phyloP scores from a whole-genome alignment of 2,797 vertebrate species.

The Cyprinella venusta region DNA sequence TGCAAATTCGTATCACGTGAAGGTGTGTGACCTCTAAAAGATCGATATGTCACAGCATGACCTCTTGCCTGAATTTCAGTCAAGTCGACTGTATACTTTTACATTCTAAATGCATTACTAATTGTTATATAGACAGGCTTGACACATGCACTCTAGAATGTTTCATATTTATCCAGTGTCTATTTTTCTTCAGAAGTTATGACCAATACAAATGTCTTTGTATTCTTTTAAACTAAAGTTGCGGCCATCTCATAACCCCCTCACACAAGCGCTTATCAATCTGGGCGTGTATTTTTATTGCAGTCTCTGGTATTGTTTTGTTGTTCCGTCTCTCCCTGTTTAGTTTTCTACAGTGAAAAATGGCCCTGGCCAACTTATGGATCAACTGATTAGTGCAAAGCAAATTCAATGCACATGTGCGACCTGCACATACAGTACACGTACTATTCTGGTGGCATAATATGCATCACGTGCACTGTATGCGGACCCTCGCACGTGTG shows the following conservation, averaged over 20 bases:
- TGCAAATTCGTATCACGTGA: not conserved
- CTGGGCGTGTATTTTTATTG: not conserved
- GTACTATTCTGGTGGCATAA: not conserved
- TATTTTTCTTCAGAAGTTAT: not conserved
- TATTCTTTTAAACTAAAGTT: not conserved
- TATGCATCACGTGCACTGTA: not conserved
- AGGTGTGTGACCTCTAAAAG: not conserved
- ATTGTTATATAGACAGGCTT: no score
- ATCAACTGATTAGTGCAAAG: not conserved
- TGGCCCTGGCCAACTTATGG: not conserved
- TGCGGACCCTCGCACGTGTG: not conserved
- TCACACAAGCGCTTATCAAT: not conserved
- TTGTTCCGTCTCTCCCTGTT: not conserved
- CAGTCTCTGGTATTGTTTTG: not conserved
- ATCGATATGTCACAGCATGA: not conserved
- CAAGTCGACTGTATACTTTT: not conserved
- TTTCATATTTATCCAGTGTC: not conserved
- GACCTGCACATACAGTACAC: no score
- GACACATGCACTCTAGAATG: no score
- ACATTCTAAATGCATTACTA: not conserved
- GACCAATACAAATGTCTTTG: not conserved
- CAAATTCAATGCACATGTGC: not conserved
- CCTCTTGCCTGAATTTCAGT: not conserved
- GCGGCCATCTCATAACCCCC: not conserved
- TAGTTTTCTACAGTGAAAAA: not conserved